These are phyloP conservation scores for Mirounga angustirostris DNA, from an alignment of 2,113 vertebrate genomes.

Conservation along the genomic window DNA sequence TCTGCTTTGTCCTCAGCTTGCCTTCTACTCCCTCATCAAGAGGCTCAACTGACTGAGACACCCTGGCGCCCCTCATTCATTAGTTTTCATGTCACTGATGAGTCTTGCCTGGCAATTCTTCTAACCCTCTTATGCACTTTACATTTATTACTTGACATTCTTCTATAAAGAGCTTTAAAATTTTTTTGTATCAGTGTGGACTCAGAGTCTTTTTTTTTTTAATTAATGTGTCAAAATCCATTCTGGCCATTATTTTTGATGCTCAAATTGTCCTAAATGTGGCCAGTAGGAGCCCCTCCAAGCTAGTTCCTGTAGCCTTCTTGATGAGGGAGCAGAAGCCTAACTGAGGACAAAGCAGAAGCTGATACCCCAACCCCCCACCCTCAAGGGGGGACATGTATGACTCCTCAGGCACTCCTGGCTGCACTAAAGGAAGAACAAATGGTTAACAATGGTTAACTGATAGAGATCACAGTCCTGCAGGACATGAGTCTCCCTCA, in stretches of 20 bases:
- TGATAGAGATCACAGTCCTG: too few species aligned
- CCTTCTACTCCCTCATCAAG: too few species aligned
- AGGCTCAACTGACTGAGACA: not conserved
- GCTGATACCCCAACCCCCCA: too few species aligned
- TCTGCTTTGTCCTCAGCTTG: too few species aligned
- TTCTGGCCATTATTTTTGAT: not conserved
- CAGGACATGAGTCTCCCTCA: too few species aligned
- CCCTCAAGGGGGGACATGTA: too few species aligned
- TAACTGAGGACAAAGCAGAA: too few species aligned
- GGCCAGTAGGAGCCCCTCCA: not conserved
- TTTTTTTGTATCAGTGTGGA: not conserved
- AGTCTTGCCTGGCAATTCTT: not conserved
- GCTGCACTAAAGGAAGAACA: too few species aligned
- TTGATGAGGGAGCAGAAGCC: too few species aligned
- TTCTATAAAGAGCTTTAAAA: not conserved
- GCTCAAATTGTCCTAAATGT: not conserved
- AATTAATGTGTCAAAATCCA: not conserved
- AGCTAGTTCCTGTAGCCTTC: not conserved
- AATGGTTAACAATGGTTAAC: too few species aligned
- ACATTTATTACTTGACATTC: not conserved
- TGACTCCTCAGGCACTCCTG: too few species aligned
- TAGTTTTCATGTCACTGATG: not conserved
- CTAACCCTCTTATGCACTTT: not conserved
- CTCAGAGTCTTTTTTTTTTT: not conserved
- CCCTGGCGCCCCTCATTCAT: too few species aligned